Evolutionary conservation across 2,797 vertebrate species (phyloP).

Genomic region (Balearica regulorum): DNA sequence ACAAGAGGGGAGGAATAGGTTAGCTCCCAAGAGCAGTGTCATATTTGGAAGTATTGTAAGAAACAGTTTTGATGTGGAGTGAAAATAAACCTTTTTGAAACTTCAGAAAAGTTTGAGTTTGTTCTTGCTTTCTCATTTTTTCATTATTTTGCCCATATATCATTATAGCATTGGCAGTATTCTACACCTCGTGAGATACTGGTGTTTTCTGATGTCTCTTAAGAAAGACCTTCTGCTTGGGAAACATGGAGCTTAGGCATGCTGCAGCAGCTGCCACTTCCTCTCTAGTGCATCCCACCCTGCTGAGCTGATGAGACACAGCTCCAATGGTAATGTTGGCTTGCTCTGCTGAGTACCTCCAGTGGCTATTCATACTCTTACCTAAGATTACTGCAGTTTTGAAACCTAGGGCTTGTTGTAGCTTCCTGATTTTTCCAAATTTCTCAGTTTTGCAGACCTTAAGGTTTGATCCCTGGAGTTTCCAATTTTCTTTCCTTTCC

Average conservation of each 20-base stretch:
- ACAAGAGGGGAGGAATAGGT: not conserved
- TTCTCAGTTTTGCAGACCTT: not conserved
- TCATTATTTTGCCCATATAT: not conserved
- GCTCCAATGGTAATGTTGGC: not conserved
- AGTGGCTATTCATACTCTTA: not conserved
- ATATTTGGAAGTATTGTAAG: not conserved
- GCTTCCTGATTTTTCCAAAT: not conserved
- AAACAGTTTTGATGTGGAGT: not conserved
- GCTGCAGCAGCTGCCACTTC: not conserved
- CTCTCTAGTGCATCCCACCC: not conserved
- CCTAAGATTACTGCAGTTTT: not conserved
- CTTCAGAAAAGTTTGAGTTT: not conserved
- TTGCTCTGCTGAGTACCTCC: not conserved
- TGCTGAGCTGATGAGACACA: not conserved
- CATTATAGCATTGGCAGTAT: not conserved
- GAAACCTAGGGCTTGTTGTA: not conserved
- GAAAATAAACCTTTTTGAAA: conserved; percentile 7
- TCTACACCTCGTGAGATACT: not conserved
- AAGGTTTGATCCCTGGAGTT: not conserved
- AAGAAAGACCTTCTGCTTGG: not conserved
- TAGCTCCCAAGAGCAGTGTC: not conserved
- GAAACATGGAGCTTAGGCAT: not conserved
- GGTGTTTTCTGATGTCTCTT: not conserved
- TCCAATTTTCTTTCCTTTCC: not conserved
- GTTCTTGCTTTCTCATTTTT: not conserved